These are phyloP conservation scores for Eublepharis macularius DNA, from an alignment of 2,113 vertebrate species.

Conservation along the genomic window DNA sequence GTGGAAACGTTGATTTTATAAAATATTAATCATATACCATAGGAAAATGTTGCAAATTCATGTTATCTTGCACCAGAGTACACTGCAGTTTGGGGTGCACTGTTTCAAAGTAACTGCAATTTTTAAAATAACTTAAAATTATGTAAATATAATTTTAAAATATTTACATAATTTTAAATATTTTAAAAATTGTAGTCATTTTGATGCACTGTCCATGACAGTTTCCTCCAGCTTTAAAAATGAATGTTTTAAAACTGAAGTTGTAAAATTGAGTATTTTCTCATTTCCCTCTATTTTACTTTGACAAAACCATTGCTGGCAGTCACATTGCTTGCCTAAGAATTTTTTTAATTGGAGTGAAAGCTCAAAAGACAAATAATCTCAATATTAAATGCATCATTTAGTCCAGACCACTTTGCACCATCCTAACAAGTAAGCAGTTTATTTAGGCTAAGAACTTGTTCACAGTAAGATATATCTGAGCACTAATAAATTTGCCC, in stretches of 20 bases:
- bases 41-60: background rate
- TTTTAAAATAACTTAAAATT: no score
- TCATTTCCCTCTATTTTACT: constrained; percentile 12
- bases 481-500: background rate
- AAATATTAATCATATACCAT: background rate
- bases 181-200: background rate
- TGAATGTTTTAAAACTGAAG: constrained; percentile 8
- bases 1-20: background rate
- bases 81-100: no score
- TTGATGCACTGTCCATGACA: background rate
- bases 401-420: background rate
- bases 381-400: background rate
- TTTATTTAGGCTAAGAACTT: no score
- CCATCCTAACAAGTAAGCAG: no score
- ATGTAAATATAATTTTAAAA: background rate
- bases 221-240: constrained; percentile 28
- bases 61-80: background rate
- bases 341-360: background rate
- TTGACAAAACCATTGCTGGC: background rate
- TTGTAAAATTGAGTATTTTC: constrained; percentile 10
- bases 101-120: background rate
- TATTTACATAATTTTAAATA: constrained; percentile 5
- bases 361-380: background rate
- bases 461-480: background rate
- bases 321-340: background rate